Conservation (phyloP, 2,113 vertebrate genomes). For the Athene cunicularia region DNA sequence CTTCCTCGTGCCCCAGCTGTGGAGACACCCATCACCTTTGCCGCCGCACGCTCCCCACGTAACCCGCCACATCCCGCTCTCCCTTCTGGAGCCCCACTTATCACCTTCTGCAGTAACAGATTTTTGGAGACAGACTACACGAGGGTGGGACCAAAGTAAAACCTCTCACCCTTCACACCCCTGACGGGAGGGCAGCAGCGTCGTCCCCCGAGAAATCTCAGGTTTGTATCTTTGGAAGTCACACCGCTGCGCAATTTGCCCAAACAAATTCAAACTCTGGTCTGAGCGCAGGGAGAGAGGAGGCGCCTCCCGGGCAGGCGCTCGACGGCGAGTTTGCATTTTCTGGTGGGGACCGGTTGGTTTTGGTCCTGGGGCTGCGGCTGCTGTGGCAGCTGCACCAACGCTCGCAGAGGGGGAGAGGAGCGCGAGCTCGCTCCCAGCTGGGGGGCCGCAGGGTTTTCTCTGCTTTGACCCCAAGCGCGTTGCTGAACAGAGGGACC, state of each 20-base stretch:
- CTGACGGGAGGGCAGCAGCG: background rate
- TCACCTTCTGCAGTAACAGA: background rate
- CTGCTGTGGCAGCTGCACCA: accelerated
- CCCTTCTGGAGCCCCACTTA: background rate
- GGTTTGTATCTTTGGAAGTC: background rate
- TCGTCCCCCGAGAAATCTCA: background rate
- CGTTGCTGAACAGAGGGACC: background rate
- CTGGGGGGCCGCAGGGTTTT: background rate
- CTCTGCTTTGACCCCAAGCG: background rate
- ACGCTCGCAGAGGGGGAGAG: background rate
- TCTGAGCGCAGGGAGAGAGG: too few relatives aligned
- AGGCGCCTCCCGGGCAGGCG: background rate
- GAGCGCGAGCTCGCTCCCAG: accelerated
- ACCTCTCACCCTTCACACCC: background rate
- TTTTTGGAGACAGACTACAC: accelerated
- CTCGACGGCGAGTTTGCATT: too few relatives aligned
- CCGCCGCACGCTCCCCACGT: accelerated
- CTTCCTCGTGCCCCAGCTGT: accelerated
- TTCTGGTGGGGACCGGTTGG: background rate
- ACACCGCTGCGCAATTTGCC: background rate
- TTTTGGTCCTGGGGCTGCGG: accelerated
- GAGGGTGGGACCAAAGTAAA: accelerated
- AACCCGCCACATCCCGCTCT: accelerated
- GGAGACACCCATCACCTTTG: background rate
- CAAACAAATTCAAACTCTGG: too few relatives aligned